These are phyloP conservation scores for Mustelus asterias DNA, from an alignment of 2,113 vertebrate species.

Conservation along the genomic window DNA sequence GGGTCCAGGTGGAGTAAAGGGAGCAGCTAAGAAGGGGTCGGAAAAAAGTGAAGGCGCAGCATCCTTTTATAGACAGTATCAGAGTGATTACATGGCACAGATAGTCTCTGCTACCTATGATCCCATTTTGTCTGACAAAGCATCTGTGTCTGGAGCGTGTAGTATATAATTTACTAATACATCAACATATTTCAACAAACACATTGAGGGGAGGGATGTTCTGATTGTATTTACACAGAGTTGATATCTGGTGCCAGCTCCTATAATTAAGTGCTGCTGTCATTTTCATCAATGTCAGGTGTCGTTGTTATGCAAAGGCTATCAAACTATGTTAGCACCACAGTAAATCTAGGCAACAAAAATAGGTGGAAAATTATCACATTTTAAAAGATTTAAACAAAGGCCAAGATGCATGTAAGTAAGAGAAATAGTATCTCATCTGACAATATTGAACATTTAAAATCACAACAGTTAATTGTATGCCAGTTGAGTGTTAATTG, in stretches of 20 bases:
- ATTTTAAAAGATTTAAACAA: background rate
- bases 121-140: background rate
- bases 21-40: too few species aligned
- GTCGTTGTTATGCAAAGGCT: background rate
- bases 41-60: background rate
- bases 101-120: background rate
- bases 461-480: too few species aligned
- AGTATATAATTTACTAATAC: background rate
- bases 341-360: background rate
- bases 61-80: background rate
- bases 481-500: too few species aligned
- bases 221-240: background rate
- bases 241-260: background rate
- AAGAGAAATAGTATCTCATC: background rate
- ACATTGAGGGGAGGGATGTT: conserved; percentile 16
- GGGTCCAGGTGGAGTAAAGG: too few species aligned
- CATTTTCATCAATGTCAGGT: conserved; percentile 18
- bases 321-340: background rate
- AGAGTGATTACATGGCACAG: background rate
- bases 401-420: too few species aligned
- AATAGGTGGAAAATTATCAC: background rate
- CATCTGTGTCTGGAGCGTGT: background rate
- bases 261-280: conserved; percentile 8
- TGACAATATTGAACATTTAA: too few species aligned
- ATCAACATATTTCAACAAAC: conserved; percentile 7